These are phyloP conservation scores for Drosophila ananassae DNA, from an alignment of 1,140 invertebrate genomes.

Conservation along the genomic window DNA sequence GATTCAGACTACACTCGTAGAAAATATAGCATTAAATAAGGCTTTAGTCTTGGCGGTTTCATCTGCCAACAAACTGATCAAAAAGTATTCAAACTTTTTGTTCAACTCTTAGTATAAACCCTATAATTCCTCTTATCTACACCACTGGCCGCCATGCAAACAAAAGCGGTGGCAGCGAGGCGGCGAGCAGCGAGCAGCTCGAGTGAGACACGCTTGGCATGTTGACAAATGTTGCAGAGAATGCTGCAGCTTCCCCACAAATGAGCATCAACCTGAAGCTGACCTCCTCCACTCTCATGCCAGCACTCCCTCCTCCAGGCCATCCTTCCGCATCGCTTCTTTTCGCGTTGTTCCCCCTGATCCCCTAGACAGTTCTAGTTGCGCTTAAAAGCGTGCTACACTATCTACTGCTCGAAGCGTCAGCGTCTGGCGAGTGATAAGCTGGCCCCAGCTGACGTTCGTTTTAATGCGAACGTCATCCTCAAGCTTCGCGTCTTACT, in stretches of 20 bases:
- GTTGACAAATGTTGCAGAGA: slow-evolving; percentile 78
- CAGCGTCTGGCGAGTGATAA: slow-evolving; percentile 64
- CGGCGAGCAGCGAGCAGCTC: slow-evolving; percentile 26
- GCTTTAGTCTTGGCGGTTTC: neutral
- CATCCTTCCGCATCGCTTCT: neutral
- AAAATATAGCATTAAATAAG: neutral
- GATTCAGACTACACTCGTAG: neutral
- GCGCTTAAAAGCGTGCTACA: slow-evolving; percentile 74
- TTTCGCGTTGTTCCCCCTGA: slow-evolving; percentile 8
- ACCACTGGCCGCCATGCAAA: slow-evolving; percentile 13
- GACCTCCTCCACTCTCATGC: slow-evolving; percentile 12
- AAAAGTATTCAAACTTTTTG: neutral
- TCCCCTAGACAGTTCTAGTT: slow-evolving; percentile 67
- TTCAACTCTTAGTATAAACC: neutral
- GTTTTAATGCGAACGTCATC: slow-evolving; percentile 78
- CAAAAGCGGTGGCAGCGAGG: slow-evolving; percentile 18
- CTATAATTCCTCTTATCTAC: neutral
- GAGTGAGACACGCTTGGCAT: slow-evolving; percentile 74
- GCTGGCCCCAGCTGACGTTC: slow-evolving; percentile 68
- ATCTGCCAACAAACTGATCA: neutral
- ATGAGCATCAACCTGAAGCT: slow-evolving; percentile 66
- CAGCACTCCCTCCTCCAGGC: no score
- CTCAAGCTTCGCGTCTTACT: slow-evolving; percentile 16
- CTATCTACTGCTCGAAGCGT: slow-evolving; percentile 65
- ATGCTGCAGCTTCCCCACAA: slow-evolving; percentile 50